phyloP scores from a whole-genome alignment of 2,113 vertebrate species.

The Phyllopteryx taeniolatus region DNA sequence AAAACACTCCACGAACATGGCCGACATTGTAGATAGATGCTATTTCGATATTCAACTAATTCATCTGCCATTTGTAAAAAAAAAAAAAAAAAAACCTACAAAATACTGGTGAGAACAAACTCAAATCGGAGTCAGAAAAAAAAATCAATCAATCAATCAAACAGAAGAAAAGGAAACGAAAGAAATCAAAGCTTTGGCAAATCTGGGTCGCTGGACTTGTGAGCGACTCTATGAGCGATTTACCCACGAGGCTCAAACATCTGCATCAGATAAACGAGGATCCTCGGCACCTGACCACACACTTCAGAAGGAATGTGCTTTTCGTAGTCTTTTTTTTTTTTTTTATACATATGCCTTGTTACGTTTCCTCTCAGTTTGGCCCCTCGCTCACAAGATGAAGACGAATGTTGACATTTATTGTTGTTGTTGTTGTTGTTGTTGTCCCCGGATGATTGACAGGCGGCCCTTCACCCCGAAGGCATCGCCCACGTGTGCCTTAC shows the following conservation, averaged over 20 bases:
- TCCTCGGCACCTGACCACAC: conserved; percentile 23
- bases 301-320: conserved; percentile 34
- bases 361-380: conserved; percentile 30
- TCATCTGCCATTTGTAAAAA: no score
- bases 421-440: not conserved
- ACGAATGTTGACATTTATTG: conserved; percentile 51
- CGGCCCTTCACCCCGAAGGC: conserved; percentile 41
- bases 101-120: not conserved
- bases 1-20: not conserved
- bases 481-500: conserved; percentile 66
- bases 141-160: not conserved
- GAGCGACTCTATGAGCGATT: conserved; percentile 17
- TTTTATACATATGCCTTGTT: conserved; percentile 39
- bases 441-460: conserved; percentile 30
- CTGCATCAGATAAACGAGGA: conserved; percentile 64
- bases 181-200: conserved; percentile 9
- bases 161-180: not conserved
- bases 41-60: no score
- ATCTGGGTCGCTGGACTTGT: conserved; percentile 33
- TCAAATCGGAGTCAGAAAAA: not conserved
- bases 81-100: not conserved
- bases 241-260: conserved; percentile 38
- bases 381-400: conserved; percentile 19
- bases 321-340: conserved; percentile 15
- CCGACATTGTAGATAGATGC: not conserved